phyloP scores from a whole-genome alignment of 2,888 invertebrate species.

The Leucophenga maculata region DNA sequence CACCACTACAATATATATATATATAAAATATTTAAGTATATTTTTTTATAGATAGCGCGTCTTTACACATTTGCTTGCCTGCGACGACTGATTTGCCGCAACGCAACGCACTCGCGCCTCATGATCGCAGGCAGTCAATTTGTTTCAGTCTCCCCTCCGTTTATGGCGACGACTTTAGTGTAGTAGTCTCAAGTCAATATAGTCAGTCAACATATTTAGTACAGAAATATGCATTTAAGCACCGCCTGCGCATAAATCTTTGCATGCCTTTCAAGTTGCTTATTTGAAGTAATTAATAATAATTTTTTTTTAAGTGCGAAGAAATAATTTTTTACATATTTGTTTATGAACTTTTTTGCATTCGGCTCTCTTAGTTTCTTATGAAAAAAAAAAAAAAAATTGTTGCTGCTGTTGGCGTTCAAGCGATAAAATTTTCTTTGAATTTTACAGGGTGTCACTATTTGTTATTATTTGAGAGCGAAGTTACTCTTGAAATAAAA shows the following conservation, averaged over 20 bases:
- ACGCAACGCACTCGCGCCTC: conserved; percentile 37
- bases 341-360: neutral
- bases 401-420: conserved; percentile 5
- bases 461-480: neutral
- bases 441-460: neutral
- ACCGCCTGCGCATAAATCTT: conserved; percentile 8
- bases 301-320: neutral
- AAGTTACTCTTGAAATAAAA: too few species aligned
- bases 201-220: neutral
- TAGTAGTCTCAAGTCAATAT: neutral
- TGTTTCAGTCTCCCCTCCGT: conserved; percentile 1
- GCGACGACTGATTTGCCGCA: conserved; percentile 45
- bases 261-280: neutral
- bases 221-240: neutral
- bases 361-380: neutral
- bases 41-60: conserved; percentile 35
- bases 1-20: neutral
- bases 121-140: conserved; percentile 21
- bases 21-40: conserved; percentile 1
- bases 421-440: neutral
- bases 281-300: neutral
- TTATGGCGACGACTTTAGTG: conserved; percentile 22
- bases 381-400: neutral
- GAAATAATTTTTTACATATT: conserved; percentile 10
- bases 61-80: conserved; percentile 56